These are phyloP conservation scores for Trichechus manatus DNA, from an alignment of 2,113 vertebrate species.

Conservation along the genomic window DNA sequence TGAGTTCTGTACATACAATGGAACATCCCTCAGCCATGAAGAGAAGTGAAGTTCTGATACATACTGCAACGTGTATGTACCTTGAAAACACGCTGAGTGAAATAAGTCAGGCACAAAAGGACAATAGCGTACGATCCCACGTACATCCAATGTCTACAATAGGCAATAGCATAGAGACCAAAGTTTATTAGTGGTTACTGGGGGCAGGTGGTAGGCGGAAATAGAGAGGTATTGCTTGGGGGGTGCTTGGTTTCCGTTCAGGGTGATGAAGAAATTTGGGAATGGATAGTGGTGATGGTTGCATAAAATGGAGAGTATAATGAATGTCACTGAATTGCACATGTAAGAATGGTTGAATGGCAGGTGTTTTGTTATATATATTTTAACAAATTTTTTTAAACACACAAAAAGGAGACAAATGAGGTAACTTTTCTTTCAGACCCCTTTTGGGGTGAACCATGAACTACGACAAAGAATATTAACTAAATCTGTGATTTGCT, in stretches of 20 bases:
- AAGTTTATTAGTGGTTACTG: background rate
- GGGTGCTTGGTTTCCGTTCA: background rate
- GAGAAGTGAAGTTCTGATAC: background rate
- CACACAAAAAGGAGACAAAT: fast-evolving
- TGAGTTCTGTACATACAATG: background rate
- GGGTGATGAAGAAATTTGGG: background rate
- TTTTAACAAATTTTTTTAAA: background rate
- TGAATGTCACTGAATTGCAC: too few species aligned
- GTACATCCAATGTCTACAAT: background rate
- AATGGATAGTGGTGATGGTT: background rate
- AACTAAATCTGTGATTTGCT: background rate
- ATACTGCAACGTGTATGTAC: background rate
- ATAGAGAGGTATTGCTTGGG: background rate
- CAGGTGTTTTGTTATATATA: background rate
- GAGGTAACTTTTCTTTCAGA: background rate
- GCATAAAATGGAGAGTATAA: background rate
- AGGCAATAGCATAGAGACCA: background rate
- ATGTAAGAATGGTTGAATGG: background rate
- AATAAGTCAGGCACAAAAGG: background rate
- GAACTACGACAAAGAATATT: background rate
- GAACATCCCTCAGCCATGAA: background rate
- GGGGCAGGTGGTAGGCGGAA: background rate
- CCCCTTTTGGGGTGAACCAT: fast-evolving
- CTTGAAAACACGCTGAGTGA: background rate
- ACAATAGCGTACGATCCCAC: background rate